These are phyloP conservation scores for Pangasianodon hypophthalmus DNA, from an alignment of 2,113 vertebrate genomes.

Conservation along the genomic window DNA sequence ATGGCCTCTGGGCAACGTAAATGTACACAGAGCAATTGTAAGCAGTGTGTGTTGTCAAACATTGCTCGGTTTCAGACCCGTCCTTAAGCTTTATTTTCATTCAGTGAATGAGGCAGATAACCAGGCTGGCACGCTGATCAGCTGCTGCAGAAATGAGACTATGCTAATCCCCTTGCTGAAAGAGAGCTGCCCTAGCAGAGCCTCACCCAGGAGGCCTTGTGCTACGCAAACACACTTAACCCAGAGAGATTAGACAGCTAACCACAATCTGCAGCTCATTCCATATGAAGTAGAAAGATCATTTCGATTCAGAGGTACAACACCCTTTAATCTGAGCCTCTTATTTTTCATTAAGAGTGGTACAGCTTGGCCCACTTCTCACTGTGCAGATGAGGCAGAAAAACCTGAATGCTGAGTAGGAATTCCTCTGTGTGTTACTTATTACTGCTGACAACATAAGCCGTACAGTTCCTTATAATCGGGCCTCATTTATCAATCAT, in stretches of 20 bases:
- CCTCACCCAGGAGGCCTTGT: background rate
- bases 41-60: background rate
- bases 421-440: background rate
- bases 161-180: slow-evolving; percentile 47
- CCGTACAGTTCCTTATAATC: background rate
- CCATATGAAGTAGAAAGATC: background rate
- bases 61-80: background rate
- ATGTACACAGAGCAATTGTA: background rate
- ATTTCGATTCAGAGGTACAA: background rate
- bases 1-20: background rate
- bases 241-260: background rate
- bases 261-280: background rate
- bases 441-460: background rate
- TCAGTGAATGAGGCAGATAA: slow-evolving; percentile 24
- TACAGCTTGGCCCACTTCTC: slow-evolving; percentile 16
- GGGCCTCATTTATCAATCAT: background rate
- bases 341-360: background rate
- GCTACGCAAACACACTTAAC: slow-evolving; percentile 8
- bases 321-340: background rate
- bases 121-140: slow-evolving; percentile 38
- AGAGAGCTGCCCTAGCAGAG: slow-evolving; percentile 25
- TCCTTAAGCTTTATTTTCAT: slow-evolving; percentile 6
- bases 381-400: slow-evolving; percentile 19
- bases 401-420: slow-evolving; percentile 9
- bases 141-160: slow-evolving; percentile 49